Conservation (phyloP, 2,888 invertebrate species). For the Caenorhabditis macrosperma region DNA sequence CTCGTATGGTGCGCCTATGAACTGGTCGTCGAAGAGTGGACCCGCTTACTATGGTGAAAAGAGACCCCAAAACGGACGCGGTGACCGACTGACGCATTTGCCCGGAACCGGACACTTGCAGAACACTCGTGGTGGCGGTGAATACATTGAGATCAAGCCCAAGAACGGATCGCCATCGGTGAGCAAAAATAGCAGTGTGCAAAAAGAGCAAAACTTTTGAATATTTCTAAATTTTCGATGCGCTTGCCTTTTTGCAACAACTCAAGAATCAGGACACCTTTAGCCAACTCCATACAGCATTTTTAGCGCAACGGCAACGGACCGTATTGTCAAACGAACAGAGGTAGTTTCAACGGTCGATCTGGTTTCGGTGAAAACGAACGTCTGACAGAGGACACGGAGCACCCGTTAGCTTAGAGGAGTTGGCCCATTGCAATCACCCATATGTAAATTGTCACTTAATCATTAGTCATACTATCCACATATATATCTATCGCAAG, state of each 20-base stretch:
- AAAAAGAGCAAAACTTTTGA: neutral
- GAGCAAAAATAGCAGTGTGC: neutral
- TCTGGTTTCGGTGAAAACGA: constrained; percentile 13
- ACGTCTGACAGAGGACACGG: constrained; percentile 22
- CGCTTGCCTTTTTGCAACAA: neutral
- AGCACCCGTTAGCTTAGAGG: constrained; percentile 23
- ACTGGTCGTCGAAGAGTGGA: constrained; percentile 28
- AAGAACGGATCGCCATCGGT: constrained; percentile 39
- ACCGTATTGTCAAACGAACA: neutral
- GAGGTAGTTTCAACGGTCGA: constrained; percentile 9
- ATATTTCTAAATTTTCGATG: too few relatives aligned
- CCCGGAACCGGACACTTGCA: constrained; percentile 17
- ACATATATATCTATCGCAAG: too few relatives aligned
- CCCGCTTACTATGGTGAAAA: constrained; percentile 9
- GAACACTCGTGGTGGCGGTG: constrained; percentile 2
- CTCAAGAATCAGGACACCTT: too few relatives aligned
- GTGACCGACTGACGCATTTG: constrained; percentile 12
- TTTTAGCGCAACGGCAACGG: constrained; percentile 36
- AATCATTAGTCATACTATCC: too few relatives aligned
- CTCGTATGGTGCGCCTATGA: constrained; percentile 24
- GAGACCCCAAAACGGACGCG: neutral
- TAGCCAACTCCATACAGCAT: neutral
- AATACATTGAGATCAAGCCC: constrained; percentile 22
- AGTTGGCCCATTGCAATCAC: neutral
- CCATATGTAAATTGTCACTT: neutral